A percentile compares a stretch with the other conserved stretches of the same genome.
These are phyloP conservation scores for Circaetus gallicus DNA, from an alignment of 2,113 vertebrate species.

Conservation along the genomic window DNA sequence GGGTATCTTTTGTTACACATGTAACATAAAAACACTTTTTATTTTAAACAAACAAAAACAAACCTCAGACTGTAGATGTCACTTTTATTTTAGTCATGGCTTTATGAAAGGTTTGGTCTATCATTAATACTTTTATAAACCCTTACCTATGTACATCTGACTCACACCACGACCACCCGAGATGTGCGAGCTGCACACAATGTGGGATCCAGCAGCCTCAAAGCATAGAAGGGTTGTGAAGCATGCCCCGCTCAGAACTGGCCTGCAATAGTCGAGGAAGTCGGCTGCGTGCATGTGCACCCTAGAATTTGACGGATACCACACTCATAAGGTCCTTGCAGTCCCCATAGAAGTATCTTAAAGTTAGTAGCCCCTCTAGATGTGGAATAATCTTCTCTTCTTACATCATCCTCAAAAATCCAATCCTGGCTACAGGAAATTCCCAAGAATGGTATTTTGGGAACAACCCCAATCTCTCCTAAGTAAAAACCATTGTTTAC, in stretches of 20 bases:
- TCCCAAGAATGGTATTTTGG: neutral
- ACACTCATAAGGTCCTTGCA: neutral
- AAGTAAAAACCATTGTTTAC: neutral
- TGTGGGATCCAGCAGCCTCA: neutral
- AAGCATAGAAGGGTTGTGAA: neutral
- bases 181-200: neutral
- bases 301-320: neutral
- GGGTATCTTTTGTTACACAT: conserved; percentile 26
- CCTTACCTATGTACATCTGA: neutral
- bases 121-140: neutral
- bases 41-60: conserved; percentile 26
- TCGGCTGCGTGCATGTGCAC: neutral
- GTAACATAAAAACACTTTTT: conserved; percentile 41
- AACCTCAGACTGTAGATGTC: neutral
- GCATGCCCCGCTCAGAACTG: neutral
- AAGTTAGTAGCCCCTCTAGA: neutral
- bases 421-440: neutral
- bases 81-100: conserved; percentile 33
- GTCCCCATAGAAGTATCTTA: neutral
- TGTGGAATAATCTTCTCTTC: neutral
- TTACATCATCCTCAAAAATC: neutral
- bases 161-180: neutral
- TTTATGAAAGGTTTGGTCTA: conserved; percentile 40
- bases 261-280: neutral
- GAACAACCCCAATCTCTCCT: neutral